phyloP scores from a whole-genome alignment of 2,888 invertebrate genomes.

The Dugesia japonica region DNA sequence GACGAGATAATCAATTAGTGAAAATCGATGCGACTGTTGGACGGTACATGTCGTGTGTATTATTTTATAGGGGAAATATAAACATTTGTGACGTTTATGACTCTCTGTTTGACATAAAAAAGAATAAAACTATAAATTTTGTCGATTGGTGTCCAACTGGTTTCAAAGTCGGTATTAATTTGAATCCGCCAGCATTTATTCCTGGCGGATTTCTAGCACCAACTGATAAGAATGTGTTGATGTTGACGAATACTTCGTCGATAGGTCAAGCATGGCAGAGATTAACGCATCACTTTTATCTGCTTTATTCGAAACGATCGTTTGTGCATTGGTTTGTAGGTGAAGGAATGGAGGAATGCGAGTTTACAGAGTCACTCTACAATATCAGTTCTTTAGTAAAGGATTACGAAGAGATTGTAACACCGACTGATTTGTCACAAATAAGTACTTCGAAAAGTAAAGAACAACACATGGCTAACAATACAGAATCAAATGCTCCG shows the following conservation, averaged over 20 bases:
- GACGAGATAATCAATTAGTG: conserved; percentile 41
- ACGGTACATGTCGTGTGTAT: conserved; percentile 38
- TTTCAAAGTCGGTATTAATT: conserved; percentile 53
- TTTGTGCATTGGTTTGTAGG: conserved; percentile 49
- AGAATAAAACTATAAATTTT: conserved; percentile 64
- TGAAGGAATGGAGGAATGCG: conserved; percentile 54
- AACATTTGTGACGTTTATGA: conserved; percentile 40
- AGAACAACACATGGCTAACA: not conserved
- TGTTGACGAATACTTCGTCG: conserved; percentile 49
- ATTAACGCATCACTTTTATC: conserved; percentile 42
- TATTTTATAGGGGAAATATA: conserved; percentile 37
- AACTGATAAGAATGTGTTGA: conserved; percentile 49
- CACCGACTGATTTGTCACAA: conserved; percentile 48
- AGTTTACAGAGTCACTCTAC: conserved; percentile 73
- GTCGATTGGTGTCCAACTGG: conserved; percentile 68
- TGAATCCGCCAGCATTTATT: conserved; percentile 50
- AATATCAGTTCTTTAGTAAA: conserved; percentile 54
- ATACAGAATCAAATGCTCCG: not conserved
- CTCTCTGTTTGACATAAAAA: conserved; percentile 62
- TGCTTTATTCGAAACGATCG: conserved; percentile 40
- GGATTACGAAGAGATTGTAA: conserved; percentile 49
- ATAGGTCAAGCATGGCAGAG: conserved; percentile 49
- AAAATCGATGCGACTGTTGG: conserved; percentile 38
- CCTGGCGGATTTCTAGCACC: conserved; percentile 61
- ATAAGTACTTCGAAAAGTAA: not conserved